These are phyloP conservation scores for Protomyctophum bolini DNA, from an alignment of 2,113 vertebrate species.

Conservation along the genomic window DNA sequence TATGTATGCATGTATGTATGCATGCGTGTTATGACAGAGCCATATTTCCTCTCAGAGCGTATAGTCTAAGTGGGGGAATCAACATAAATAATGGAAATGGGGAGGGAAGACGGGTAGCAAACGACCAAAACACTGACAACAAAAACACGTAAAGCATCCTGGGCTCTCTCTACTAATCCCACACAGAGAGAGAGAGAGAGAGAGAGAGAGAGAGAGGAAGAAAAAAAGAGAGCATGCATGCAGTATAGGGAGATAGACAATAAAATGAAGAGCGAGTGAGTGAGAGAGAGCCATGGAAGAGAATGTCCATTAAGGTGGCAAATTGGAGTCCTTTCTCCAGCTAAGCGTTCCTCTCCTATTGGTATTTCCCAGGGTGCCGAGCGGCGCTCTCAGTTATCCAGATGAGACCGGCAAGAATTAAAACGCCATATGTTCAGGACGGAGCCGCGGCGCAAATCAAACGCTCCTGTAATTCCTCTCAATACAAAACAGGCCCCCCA, in stretches of 20 bases:
- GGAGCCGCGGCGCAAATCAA: conserved; percentile 75
- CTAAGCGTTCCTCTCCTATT: conserved; percentile 79
- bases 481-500: conserved; percentile 70
- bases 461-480: conserved; percentile 80
- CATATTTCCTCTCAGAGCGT: conserved; percentile 64
- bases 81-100: conserved; percentile 71
- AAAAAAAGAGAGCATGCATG: conserved; percentile 40
- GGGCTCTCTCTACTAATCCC: conserved; percentile 57
- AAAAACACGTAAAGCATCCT: conserved; percentile 62
- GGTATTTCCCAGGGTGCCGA: conserved; percentile 78
- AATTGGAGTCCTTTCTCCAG: conserved; percentile 82
- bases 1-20: not conserved
- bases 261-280: conserved; percentile 38
- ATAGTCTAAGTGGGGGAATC: conserved; percentile 72
- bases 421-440: conserved; percentile 83
- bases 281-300: conserved; percentile 51
- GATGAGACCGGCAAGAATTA: conserved; percentile 85
- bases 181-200: conserved; percentile 31
- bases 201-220: conserved; percentile 24
- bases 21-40: conserved; percentile 58
- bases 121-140: conserved; percentile 54
- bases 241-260: conserved; percentile 10
- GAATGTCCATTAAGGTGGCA: conserved; percentile 80
- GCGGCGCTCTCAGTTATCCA: conserved; percentile 75
- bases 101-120: conserved; percentile 47